phyloP scores from a whole-genome alignment of 2,113 vertebrate genomes.

The Pithys albifrons region DNA sequence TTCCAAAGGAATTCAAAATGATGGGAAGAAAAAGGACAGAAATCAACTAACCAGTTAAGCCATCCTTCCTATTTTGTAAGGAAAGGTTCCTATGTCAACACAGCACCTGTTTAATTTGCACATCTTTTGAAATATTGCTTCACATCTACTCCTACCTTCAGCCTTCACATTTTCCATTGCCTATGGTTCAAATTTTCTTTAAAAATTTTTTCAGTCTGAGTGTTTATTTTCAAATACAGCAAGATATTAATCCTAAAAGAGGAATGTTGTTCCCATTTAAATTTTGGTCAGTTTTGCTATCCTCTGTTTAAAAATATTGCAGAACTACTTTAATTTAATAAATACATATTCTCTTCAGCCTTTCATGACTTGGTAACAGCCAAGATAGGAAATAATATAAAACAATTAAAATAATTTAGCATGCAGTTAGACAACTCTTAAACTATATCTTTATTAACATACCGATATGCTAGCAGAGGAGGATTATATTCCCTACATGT shows the following conservation, averaged over 20 bases:
- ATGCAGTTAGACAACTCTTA: not conserved
- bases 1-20: not conserved
- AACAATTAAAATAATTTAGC: not conserved
- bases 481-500: not conserved
- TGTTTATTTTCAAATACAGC: not conserved
- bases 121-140: not conserved
- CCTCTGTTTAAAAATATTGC: not conserved
- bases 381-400: not conserved
- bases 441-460: not conserved
- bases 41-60: not conserved
- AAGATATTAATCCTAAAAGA: not conserved
- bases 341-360: not conserved
- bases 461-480: not conserved
- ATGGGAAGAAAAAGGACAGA: not conserved
- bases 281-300: not conserved
- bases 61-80: not conserved
- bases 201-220: not conserved
- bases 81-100: not conserved
- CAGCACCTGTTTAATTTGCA: not conserved
- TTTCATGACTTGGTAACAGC: not conserved
- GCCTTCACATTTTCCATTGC: not conserved
- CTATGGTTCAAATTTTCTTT: not conserved
- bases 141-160: not conserved
- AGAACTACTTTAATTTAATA: not conserved
- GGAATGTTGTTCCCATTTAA: not conserved